These are phyloP conservation scores for Ceraclea dissimilis DNA, from an alignment of 2,888 invertebrate genomes.

Conservation along the genomic window DNA sequence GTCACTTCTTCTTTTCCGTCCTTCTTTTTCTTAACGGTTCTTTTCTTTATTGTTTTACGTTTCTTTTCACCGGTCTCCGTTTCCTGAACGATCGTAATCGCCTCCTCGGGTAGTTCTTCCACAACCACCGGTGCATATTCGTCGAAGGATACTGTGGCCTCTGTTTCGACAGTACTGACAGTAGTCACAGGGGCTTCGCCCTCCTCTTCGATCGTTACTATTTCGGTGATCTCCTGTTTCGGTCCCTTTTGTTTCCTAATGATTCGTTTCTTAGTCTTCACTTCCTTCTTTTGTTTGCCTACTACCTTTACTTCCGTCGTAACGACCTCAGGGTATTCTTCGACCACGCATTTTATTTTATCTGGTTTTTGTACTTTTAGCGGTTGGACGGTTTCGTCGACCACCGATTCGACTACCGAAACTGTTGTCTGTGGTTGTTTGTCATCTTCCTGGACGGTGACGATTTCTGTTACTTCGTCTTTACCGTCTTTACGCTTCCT, in stretches of 20 bases:
- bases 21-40: constrained; percentile 33
- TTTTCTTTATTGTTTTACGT: constrained; percentile 34
- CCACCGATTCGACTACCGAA: constrained; percentile 29
- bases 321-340: constrained; percentile 27
- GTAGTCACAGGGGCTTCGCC: constrained; percentile 34
- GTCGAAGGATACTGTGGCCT: constrained; percentile 24
- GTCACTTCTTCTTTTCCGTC: constrained; percentile 35
- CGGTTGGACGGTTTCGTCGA: constrained; percentile 4
- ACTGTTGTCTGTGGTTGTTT: constrained; percentile 29
- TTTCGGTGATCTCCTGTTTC: constrained; percentile 31
- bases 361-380: too few relatives aligned
- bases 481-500: constrained; percentile 30
- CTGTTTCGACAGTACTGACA: constrained; percentile 24
- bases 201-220: constrained; percentile 39
- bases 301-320: constrained; percentile 26
- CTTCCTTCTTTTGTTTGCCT: neutral
- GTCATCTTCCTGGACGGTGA: constrained; percentile 28
- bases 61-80: constrained; percentile 27
- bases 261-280: constrained; percentile 35
- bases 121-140: constrained; percentile 5
- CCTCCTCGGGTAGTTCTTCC: constrained; percentile 33
- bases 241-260: constrained; percentile 30
- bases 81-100: constrained; percentile 35
- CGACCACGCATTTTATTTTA: too few relatives aligned
- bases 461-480: constrained; percentile 30